Base-by-base conservation (phyloP, 2,888 invertebrate species). In the Holacanthella duospinosa region DNA sequence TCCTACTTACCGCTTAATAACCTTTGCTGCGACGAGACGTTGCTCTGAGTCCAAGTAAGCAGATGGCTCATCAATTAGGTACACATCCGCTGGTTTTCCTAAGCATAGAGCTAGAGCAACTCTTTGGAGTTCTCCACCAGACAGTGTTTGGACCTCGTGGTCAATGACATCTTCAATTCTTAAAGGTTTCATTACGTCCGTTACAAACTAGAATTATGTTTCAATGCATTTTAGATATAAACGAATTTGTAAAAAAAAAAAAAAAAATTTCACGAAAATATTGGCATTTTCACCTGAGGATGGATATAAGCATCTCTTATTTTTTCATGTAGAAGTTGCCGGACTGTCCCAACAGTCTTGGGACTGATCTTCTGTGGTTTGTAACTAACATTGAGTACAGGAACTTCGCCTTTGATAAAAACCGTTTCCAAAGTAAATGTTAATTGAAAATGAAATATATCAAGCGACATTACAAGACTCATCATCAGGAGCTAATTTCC, bases 331-430 rank as follows among this genome's bases (percentile, higher is more conserved):
- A 99, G 80, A 75, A 99, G 80, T 75, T 89, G 88, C 56, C 94
- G 84, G 2, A 99, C 99, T 66, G 89, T 84, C 54, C 94, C 93
- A 69, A 91, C 89, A 63, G 91, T 92, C 79, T 94, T 97, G 2
- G 99, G 99, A 71, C 95, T 95, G 78, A 99, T 99, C 80, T 97
- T 99, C 82, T 99, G 99, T 55, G 99, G 99, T 79, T 99, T 99
- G 83, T 99, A 99, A 78, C 96, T 97, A 77, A 99, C 95, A 78
- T 96, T 92, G 70, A 99, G 80, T 74, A 89, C 86, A 0, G 97
- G 97, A 66, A 93, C 81, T 69, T 85, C 85, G 53, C 83, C 88
- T 78, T 79, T 58, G n/a, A n/a, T n/a, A n/a, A n/a, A n/a, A n/a
- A n/a, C n/a, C 70, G 56, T 6, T 57, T 27, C n/a, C 27, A 2